These are phyloP conservation scores for Cherax quadricarinatus DNA, from an alignment of 1,140 invertebrate genomes.

Conservation along the genomic window DNA sequence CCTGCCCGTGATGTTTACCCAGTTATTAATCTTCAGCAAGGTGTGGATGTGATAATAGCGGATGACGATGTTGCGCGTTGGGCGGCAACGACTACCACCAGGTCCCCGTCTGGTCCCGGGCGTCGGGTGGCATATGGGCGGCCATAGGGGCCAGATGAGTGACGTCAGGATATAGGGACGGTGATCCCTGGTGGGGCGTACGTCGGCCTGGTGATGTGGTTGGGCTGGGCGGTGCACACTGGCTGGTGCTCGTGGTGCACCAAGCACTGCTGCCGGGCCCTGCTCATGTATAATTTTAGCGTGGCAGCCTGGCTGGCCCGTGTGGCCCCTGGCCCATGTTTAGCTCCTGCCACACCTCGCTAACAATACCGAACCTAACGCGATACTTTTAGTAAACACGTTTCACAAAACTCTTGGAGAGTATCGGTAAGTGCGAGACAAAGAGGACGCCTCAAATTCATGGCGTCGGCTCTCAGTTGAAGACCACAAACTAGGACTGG, in stretches of 20 bases:
- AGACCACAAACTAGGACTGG: too few species aligned
- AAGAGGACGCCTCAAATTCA: not conserved
- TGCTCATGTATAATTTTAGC: conserved; percentile 47
- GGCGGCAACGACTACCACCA: not conserved
- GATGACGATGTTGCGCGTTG: not conserved
- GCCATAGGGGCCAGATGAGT: conserved; percentile 9
- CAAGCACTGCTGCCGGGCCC: not conserved
- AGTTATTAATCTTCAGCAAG: not conserved
- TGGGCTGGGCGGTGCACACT: not conserved
- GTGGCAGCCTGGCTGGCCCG: conserved; percentile 35
- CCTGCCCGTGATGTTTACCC: conserved; percentile 11
- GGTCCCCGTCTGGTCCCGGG: not conserved
- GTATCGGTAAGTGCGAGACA: not conserved
- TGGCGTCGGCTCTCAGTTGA: too few species aligned
- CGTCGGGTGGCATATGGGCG: not conserved
- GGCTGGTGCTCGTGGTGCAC: conserved; percentile 14
- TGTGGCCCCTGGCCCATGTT: conserved; percentile 36
- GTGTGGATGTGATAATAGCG: not conserved
- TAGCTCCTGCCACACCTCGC: conserved; percentile 36
- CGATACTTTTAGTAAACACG: conserved; percentile 46
- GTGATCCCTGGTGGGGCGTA: conserved; percentile 12
- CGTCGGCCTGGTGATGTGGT: not conserved
- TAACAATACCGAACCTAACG: conserved; percentile 45
- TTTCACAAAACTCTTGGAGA: conserved; percentile 27
- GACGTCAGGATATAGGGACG: conserved; percentile 11